Percentiles rank a stretch among this genome's conserved stretches.
Evolutionary conservation across 1,140 invertebrate species (phyloP).

Genomic region (Leucophenga varia): DNA sequence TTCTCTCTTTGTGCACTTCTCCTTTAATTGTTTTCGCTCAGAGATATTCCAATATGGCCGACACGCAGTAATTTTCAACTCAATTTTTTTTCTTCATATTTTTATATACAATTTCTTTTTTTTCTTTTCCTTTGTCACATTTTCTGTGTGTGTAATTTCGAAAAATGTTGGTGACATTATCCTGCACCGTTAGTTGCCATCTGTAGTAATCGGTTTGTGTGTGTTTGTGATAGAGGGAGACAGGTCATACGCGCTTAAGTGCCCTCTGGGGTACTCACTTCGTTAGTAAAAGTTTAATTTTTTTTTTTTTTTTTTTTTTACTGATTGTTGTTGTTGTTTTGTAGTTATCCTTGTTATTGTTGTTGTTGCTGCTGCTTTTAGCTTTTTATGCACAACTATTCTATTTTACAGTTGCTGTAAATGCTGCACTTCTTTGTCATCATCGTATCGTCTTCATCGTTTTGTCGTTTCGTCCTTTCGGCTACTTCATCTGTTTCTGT

Average conservation of each 20-base stretch:
- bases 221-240: conserved; percentile 13
- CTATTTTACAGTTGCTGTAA: no score
- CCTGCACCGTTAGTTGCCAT: conserved; percentile 11
- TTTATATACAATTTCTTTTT: conserved; percentile 19
- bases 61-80: conserved; percentile 20
- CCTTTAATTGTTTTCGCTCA: conserved; percentile 5
- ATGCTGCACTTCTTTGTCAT: conserved; percentile 1
- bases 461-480: no score
- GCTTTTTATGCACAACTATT: no score
- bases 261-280: conserved; percentile 55
- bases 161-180: conserved; percentile 53
- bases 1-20: neutral
- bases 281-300: conserved; percentile 45
- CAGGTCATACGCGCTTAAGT: conserved; percentile 48
- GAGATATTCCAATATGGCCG: conserved; percentile 47
- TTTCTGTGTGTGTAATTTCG: conserved; percentile 45
- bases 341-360: no score
- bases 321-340: conserved; percentile 6
- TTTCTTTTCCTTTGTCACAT: conserved; percentile 48
- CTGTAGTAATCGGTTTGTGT: conserved; percentile 13
- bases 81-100: conserved; percentile 5
- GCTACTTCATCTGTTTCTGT: no score
- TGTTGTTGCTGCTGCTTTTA: no score
- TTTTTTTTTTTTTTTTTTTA: no score
- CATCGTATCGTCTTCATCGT: neutral